These are phyloP conservation scores for Alloplasta piceator DNA, from an alignment of 2,888 invertebrate genomes.

Conservation along the genomic window DNA sequence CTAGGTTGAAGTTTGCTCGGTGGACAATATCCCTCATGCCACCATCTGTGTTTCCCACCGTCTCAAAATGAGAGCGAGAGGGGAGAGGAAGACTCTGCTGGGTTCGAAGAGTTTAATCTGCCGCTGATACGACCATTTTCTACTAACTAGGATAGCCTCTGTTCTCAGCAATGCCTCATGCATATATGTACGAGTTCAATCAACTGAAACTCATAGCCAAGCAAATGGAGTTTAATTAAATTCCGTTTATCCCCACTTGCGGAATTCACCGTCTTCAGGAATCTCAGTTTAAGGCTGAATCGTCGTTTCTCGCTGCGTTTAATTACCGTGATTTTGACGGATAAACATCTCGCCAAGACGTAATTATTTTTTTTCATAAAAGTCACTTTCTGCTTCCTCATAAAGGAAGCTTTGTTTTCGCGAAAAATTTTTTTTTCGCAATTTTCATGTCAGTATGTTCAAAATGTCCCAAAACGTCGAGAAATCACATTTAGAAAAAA, in stretches of 20 bases:
- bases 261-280: constrained; percentile 42
- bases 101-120: constrained; percentile 40
- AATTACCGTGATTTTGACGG: constrained; percentile 35
- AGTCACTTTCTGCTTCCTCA: too few species aligned
- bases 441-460: too few species aligned
- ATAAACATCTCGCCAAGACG: not conserved
- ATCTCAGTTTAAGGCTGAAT: constrained; percentile 20
- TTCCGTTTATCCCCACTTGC: constrained; percentile 43
- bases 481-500: too few species aligned
- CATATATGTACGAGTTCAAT: constrained; percentile 13
- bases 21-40: constrained; percentile 30
- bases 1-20: constrained; percentile 20
- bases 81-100: not conserved
- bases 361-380: too few species aligned
- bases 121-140: constrained; percentile 47
- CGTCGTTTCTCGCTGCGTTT: constrained; percentile 2
- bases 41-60: not conserved
- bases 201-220: not conserved
- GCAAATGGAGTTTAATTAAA: constrained; percentile 49
- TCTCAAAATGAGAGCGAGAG: not conserved
- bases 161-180: constrained; percentile 3
- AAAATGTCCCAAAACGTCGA: too few species aligned
- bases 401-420: too few species aligned
- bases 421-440: too few species aligned
- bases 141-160: constrained; percentile 1